Conservation (phyloP, 2,113 vertebrate genomes). For the Lagopus muta region DNA sequence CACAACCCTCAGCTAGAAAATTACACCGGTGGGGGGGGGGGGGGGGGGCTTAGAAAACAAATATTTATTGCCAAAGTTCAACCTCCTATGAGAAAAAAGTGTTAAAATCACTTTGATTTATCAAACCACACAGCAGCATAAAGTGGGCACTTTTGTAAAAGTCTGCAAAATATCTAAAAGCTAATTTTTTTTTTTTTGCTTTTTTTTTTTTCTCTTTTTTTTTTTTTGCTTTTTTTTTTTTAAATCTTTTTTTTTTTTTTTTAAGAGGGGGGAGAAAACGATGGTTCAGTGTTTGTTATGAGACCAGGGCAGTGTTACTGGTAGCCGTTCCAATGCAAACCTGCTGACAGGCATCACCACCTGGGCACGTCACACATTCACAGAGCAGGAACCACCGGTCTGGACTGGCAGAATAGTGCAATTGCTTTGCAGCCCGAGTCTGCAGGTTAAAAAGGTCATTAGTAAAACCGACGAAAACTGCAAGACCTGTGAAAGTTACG, state of each 20-base stretch:
- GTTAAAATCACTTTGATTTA: constrained; percentile 83
- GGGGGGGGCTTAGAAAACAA: constrained; percentile 73
- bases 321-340: constrained; percentile 52
- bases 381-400: constrained; percentile 74
- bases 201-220: neutral
- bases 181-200: constrained; percentile 62
- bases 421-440: constrained; percentile 79
- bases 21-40: constrained; percentile 36
- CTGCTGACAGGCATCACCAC: constrained; percentile 60
- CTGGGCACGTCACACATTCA: constrained; percentile 75
- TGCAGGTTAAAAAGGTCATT: constrained; percentile 78
- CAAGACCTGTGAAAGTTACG: constrained; percentile 80
- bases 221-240: neutral
- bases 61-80: constrained; percentile 85
- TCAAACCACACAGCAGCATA: constrained; percentile 85
- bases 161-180: constrained; percentile 82
- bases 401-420: constrained; percentile 81
- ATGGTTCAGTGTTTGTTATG: constrained; percentile 71
- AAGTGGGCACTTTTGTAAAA: constrained; percentile 85
- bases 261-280: constrained; percentile 61
- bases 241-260: neutral
- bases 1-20: constrained; percentile 80
- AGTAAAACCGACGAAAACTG: constrained; percentile 80
- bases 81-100: constrained; percentile 82
- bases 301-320: constrained; percentile 74